phyloP scores from a whole-genome alignment of 1,140 invertebrate species.

The Metaphire vulgaris region DNA sequence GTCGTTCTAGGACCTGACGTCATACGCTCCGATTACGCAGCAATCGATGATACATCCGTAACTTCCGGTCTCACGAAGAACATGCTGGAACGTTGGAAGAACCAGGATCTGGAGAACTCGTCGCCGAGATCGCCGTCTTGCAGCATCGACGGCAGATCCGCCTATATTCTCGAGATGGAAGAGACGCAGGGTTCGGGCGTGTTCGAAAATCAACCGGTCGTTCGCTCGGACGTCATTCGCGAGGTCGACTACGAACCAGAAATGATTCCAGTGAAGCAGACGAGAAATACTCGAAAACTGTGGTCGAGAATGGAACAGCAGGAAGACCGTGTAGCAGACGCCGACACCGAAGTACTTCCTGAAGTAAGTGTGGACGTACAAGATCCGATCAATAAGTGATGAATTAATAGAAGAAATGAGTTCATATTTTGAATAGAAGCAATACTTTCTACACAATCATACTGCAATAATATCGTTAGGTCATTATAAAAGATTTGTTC shows the following conservation, averaged over 20 bases:
- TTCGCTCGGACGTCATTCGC: slow-evolving; percentile 19
- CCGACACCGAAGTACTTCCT: background rate
- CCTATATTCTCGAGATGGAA: background rate
- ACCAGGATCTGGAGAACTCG: background rate
- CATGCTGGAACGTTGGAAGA: background rate
- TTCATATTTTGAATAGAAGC: no score
- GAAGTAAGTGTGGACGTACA: no score
- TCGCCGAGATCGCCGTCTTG: background rate
- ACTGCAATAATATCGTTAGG: no score
- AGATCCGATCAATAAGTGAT: no score
- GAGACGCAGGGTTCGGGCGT: slow-evolving; percentile 21
- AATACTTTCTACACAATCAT: no score
- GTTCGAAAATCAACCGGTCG: slow-evolving; percentile 25
- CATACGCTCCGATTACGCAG: background rate
- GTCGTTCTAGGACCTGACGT: background rate
- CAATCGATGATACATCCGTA: background rate
- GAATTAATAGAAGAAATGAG: no score
- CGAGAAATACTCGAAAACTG: slow-evolving; percentile 9
- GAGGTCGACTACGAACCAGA: slow-evolving; percentile 22
- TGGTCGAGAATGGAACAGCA: slow-evolving; percentile 3
- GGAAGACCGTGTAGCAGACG: background rate
- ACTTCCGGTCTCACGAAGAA: background rate
- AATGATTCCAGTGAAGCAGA: slow-evolving; percentile 13
- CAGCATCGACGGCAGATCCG: background rate
- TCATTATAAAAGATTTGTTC: no score